phyloP scores from a whole-genome alignment of 2,797 vertebrate genomes.

The Pseudomugil tenellus region DNA sequence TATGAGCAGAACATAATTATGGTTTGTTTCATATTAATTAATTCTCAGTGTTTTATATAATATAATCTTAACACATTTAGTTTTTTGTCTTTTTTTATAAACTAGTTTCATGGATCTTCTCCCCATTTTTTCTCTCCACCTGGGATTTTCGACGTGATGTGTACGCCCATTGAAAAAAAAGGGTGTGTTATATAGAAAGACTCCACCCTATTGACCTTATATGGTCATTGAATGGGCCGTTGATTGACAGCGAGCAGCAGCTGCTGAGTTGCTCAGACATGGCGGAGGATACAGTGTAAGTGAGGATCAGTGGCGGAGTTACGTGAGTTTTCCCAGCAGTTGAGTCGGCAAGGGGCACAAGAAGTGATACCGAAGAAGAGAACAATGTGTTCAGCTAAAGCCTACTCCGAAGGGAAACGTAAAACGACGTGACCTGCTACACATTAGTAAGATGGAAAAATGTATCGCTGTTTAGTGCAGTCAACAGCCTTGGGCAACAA shows the following conservation, averaged over 20 bases:
- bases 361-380: slow-evolving; percentile 61
- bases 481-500: slow-evolving; percentile 88
- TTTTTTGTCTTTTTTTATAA: background rate
- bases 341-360: slow-evolving; percentile 52
- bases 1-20: background rate
- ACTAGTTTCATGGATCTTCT: slow-evolving; percentile 39
- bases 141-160: slow-evolving; percentile 62
- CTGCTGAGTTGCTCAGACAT: slow-evolving; percentile 88
- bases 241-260: slow-evolving; percentile 88
- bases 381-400: slow-evolving; percentile 59
- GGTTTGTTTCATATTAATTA: background rate
- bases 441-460: slow-evolving; percentile 80
- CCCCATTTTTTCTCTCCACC: slow-evolving; percentile 58
- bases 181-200: slow-evolving; percentile 58
- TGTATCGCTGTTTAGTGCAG: slow-evolving; percentile 86
- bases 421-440: slow-evolving; percentile 66
- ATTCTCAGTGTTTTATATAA: background rate
- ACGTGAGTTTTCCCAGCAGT: slow-evolving; percentile 77
- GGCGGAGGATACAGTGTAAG: slow-evolving; percentile 85
- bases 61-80: background rate
- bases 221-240: slow-evolving; percentile 73
- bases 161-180: slow-evolving; percentile 76
- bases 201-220: slow-evolving; percentile 78
- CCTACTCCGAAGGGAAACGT: slow-evolving; percentile 45
- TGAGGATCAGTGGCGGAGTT: slow-evolving; percentile 79